These are phyloP conservation scores for Caenorhabditis drosophilae DNA, from an alignment of 2,888 invertebrate species.

Conservation along the genomic window DNA sequence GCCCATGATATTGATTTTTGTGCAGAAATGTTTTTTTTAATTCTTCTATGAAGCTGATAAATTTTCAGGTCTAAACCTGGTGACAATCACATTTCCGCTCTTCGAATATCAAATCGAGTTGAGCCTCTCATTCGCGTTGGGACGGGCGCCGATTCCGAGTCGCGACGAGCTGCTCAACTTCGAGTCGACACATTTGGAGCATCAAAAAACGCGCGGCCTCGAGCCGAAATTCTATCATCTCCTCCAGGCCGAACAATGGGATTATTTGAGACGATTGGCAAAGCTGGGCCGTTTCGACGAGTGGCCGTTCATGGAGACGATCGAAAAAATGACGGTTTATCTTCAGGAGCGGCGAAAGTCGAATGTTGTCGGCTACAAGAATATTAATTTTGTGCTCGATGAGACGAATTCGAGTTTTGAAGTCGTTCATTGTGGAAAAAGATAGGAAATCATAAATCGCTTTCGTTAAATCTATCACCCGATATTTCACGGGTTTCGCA, in stretches of 20 bases:
- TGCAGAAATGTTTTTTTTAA: too few relatives aligned
- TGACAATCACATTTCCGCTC: conserved; percentile 53
- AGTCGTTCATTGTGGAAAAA: not conserved
- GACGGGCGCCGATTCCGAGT: conserved; percentile 23
- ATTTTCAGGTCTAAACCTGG: conserved; percentile 43
- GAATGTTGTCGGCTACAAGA: conserved; percentile 42
- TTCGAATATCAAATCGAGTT: conserved; percentile 57
- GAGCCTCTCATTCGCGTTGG: conserved; percentile 38
- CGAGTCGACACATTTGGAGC: conserved; percentile 36
- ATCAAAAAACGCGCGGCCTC: conserved; percentile 19
- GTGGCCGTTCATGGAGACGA: conserved; percentile 33
- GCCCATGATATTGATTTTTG: too few relatives aligned
- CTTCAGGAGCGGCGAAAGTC: conserved; percentile 27
- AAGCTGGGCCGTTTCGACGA: conserved; percentile 36
- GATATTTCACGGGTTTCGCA: too few relatives aligned
- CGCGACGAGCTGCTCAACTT: conserved; percentile 22
- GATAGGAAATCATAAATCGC: too few relatives aligned
- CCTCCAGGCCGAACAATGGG: conserved; percentile 53
- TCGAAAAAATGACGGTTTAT: conserved; percentile 39
- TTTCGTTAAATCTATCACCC: too few relatives aligned
- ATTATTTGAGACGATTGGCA: conserved; percentile 44
- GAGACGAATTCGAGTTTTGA: conserved; percentile 10
- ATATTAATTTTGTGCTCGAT: conserved; percentile 34
- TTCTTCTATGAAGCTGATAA: too few relatives aligned
- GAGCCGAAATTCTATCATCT: conserved; percentile 41